These are phyloP conservation scores for Melanocharis versteri DNA, from an alignment of 2,113 vertebrate genomes.

Conservation along the genomic window DNA sequence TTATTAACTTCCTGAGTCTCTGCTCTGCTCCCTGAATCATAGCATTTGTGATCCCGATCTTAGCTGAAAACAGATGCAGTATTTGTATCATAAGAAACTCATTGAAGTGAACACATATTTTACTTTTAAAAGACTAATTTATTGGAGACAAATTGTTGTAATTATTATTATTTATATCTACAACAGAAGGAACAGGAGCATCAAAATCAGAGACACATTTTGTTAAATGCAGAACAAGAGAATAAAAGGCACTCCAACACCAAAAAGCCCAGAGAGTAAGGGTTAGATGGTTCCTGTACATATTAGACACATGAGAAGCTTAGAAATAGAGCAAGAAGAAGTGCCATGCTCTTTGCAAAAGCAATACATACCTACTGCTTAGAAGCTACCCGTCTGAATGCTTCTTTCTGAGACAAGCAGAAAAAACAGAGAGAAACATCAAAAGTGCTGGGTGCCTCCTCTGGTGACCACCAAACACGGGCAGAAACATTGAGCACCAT, in stretches of 20 bases:
- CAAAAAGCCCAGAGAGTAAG: neutral
- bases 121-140: slow-evolving; percentile 2
- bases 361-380: neutral
- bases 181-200: neutral
- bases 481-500: neutral
- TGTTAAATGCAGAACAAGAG: neutral
- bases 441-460: neutral
- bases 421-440: neutral
- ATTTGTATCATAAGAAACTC: neutral
- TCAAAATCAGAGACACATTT: neutral
- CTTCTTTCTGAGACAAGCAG: neutral
- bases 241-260: neutral
- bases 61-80: neutral
- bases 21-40: neutral
- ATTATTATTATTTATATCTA: slow-evolving; percentile 2
- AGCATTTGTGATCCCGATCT: neutral
- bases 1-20: slow-evolving; percentile 25
- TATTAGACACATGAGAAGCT: neutral
- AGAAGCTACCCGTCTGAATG: neutral
- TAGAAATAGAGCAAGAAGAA: neutral
- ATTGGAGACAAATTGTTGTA: neutral
- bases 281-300: neutral
- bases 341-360: neutral
- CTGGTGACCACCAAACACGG: neutral
- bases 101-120: neutral